Base-by-base conservation (phyloP, 2,888 invertebrate genomes). In the Colostygia pectinataria region DNA sequence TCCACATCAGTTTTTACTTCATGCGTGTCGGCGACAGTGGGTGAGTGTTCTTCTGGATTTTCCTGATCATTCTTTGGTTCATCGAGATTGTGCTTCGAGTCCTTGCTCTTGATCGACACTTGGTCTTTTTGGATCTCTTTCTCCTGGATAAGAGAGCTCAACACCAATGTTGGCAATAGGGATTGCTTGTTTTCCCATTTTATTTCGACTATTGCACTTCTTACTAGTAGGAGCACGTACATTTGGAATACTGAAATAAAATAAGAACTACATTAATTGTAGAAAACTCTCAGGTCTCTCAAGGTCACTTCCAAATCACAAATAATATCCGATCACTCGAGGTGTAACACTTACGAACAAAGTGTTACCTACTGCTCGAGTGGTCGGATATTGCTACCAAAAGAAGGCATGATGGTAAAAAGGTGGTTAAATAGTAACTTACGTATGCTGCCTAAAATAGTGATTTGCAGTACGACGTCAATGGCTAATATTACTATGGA, bases 151-250 rank as follows among this genome's bases (percentile, higher is more conserved):
- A 66, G 43, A 0, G 65, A 57, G 36, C 68, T 72, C 59, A 72
- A 63, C 0, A 69, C 55, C 2, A 67, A 18, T 2, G 63, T 67
- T 0, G 71, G 64, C 25, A 71, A 43, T 18, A 65, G 54, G 2
- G 57, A 32, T n/a, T 62, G 59, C 54, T 71, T 58, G 29, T 52
- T 47, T 14, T 41, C 57, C 8, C 59, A 49, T 50, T 70, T 76
- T 2, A 84, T 65, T 53, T 81, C 74, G 0, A 83, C 80, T 46
- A 83, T 78, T 0, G 66, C 65, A 46, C 83, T 84, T 53, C 83
- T 62, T 0, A 83, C 74, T 23, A 85, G 51, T 8, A 85, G 23
- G 1, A 84, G 59, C 0, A 80, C 53, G 66, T 83, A 85, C 44
- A 71, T 27, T 62, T 83, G 80, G 55, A 74, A 80, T 14, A 77